Evolutionary conservation across 1,140 invertebrate species (phyloP).

Genomic region (Spodoptera litura): DNA sequence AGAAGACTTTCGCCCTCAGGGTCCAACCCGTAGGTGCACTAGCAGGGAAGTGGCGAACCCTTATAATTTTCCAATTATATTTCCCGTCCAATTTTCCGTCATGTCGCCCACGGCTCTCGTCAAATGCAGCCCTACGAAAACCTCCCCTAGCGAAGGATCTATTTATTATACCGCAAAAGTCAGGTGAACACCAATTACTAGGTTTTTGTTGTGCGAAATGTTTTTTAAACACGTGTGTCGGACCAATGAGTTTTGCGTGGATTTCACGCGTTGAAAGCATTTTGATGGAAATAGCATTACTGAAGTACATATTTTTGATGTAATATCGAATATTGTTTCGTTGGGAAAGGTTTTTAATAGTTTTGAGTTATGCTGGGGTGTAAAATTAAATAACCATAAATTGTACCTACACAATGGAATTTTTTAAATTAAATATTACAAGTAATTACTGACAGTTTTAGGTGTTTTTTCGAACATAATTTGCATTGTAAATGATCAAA

Average conservation of each 20-base stretch:
- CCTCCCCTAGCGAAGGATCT: constrained; percentile 45
- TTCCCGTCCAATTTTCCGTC: constrained; percentile 85
- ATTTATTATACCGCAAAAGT: constrained; percentile 61
- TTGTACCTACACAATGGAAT: too few relatives aligned
- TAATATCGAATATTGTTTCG: too few relatives aligned
- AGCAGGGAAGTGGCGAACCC: constrained; percentile 79
- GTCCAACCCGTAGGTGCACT: constrained; percentile 62
- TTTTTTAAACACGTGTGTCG: constrained; percentile 12
- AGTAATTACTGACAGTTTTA: too few relatives aligned
- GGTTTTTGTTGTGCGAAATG: constrained; percentile 46
- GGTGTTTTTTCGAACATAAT: too few relatives aligned
- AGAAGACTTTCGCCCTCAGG: constrained; percentile 61
- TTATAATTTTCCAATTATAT: constrained; percentile 86
- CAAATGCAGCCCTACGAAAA: constrained; percentile 80
- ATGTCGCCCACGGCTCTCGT: constrained; percentile 83
- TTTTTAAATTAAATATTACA: too few relatives aligned
- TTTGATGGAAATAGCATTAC: too few relatives aligned
- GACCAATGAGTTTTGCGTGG: background rate
- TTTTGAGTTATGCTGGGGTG: too few relatives aligned
- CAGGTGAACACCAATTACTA: constrained; percentile 60
- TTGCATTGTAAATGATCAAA: too few relatives aligned
- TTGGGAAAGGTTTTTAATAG: too few relatives aligned
- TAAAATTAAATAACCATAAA: too few relatives aligned
- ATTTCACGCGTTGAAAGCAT: background rate
- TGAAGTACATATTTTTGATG: background rate